Percentiles rank a stretch among this genome's conserved stretches.
These are phyloP conservation scores for Stramonita haemastoma DNA, from an alignment of 2,888 invertebrate genomes.

Conservation along the genomic window DNA sequence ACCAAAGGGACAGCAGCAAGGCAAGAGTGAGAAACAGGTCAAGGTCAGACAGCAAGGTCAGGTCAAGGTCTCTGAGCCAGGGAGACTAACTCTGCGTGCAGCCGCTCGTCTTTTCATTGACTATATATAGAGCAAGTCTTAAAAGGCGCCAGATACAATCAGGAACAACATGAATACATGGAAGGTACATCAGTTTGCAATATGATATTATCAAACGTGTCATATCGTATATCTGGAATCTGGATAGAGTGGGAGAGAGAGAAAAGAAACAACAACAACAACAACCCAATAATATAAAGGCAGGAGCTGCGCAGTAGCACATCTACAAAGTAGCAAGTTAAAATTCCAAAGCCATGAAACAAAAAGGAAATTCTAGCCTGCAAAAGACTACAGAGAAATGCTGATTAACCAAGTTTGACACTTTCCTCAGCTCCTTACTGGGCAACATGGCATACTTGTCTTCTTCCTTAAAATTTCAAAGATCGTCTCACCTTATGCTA, in stretches of 20 bases:
- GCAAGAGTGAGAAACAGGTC: constrained; percentile 21
- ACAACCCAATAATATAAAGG: neutral
- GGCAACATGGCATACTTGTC: too few species aligned
- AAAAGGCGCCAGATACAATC: neutral
- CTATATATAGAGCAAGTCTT: neutral
- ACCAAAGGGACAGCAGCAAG: constrained; percentile 40
- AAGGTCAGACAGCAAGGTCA: constrained; percentile 4
- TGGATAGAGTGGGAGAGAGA: neutral
- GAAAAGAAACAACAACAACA: too few species aligned
- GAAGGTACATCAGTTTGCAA: neutral
- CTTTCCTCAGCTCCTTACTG: too few species aligned
- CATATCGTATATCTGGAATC: neutral
- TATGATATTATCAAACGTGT: neutral
- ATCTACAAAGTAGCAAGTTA: neutral
- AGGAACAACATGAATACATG: neutral
- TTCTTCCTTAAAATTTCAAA: too few species aligned
- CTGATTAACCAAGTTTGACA: neutral
- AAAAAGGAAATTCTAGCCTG: constrained; percentile 16
- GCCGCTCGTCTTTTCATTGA: neutral
- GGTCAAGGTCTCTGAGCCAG: neutral
- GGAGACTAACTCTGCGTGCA: neutral
- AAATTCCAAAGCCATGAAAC: constrained; percentile 5
- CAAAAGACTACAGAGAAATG: neutral
- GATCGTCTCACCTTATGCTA: too few species aligned
- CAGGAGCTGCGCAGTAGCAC: neutral